These are phyloP conservation scores for Xanthorhoe spadicearia DNA, from an alignment of 2,888 invertebrate species.

Conservation along the genomic window DNA sequence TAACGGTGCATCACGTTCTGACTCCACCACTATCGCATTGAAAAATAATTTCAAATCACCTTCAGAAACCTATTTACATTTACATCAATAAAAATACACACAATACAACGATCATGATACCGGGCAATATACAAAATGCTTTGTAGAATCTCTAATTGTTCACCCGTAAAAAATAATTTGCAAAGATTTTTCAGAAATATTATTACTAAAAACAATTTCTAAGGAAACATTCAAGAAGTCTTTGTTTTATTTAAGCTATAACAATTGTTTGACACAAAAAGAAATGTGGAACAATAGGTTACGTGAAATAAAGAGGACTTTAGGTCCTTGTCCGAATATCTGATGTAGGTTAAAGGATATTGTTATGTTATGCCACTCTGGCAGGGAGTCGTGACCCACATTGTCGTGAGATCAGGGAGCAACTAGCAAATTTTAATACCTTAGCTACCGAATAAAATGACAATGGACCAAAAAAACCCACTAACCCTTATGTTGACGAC, in stretches of 20 bases:
- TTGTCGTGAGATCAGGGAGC: conserved; percentile 73
- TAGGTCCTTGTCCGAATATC: conserved; percentile 40
- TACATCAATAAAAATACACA: neutral
- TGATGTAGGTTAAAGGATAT: conserved; percentile 50
- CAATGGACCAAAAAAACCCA: conserved; percentile 57
- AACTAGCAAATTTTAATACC: conserved; percentile 67
- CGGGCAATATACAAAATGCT: conserved; percentile 10
- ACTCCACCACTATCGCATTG: conserved; percentile 58
- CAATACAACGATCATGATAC: conserved; percentile 18
- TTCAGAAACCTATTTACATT: conserved; percentile 1
- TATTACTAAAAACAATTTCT: conserved; percentile 52
- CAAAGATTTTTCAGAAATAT: conserved; percentile 54
- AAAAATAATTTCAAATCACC: conserved; percentile 36
- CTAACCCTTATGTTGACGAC: conserved; percentile 78
- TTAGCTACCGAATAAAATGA: conserved; percentile 69
- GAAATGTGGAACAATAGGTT: conserved; percentile 39
- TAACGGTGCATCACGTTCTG: conserved; percentile 73
- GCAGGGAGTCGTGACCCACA: conserved; percentile 66
- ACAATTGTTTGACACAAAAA: conserved; percentile 38
- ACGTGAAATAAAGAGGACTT: conserved; percentile 35
- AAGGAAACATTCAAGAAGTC: conserved; percentile 40
- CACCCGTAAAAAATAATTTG: conserved; percentile 22
- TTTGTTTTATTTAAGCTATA: conserved; percentile 34
- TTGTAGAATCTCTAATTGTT: conserved; percentile 25
- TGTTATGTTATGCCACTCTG: conserved; percentile 45